A percentile compares a stretch with the other conserved stretches of the same genome.
Evolutionary conservation across 2,797 vertebrate species (phyloP).

Genomic region (Borostomias antarcticus): DNA sequence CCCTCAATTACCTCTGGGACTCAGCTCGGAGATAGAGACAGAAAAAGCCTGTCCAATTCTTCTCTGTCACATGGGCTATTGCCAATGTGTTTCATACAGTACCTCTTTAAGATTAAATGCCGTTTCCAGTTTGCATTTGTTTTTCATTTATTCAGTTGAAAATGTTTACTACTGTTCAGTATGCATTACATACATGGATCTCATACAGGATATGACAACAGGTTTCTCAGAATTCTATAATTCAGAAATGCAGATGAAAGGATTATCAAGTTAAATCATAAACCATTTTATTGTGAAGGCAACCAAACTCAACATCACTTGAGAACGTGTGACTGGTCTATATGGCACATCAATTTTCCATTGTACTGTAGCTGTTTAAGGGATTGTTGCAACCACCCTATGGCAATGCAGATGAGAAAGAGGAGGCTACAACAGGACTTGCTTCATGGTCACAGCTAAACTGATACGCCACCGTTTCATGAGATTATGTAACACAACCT

Average conservation of each 20-base stretch:
- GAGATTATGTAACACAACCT: conserved; percentile 47
- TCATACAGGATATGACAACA: background rate
- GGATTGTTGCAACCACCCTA: background rate
- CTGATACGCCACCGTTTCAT: conserved; percentile 25
- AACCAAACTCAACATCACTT: background rate
- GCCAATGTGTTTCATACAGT: background rate
- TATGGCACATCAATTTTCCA: background rate
- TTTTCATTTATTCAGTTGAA: background rate
- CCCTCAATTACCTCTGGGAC: conserved; percentile 64
- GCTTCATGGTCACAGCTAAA: conserved; percentile 17
- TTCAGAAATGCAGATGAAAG: background rate
- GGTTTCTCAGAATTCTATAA: background rate
- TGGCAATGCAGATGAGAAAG: background rate
- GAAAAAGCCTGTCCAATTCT: conserved; percentile 64
- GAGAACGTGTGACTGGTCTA: background rate
- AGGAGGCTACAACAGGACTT: background rate
- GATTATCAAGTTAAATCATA: no score
- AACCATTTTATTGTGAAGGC: background rate
- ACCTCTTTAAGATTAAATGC: background rate
- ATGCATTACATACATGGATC: background rate
- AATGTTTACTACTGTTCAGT: background rate
- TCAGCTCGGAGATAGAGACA: conserved; percentile 62
- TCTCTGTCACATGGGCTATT: conserved; percentile 43
- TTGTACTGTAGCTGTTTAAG: background rate
- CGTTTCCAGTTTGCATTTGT: background rate